A percentile compares a stretch with the other conserved stretches of the same genome.
phyloP scores from a whole-genome alignment of 2,797 vertebrate genomes.

The Notamacropus eugenii region DNA sequence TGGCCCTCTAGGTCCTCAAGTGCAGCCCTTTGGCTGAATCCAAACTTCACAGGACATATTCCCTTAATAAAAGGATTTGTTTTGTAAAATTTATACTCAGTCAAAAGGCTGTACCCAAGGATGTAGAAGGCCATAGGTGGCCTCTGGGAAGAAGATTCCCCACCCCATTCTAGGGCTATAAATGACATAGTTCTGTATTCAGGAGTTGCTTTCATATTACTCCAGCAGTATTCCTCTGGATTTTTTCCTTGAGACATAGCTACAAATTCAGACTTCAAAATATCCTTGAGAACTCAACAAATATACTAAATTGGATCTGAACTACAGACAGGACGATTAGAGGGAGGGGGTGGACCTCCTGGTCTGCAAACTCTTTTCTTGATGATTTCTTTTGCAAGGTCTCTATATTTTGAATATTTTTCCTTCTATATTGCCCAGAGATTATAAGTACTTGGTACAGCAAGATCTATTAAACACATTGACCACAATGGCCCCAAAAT shows the following conservation, averaged over 20 bases:
- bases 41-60: too few relatives aligned
- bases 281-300: neutral
- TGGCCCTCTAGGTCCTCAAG: too few relatives aligned
- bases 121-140: too few relatives aligned
- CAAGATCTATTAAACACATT: neutral
- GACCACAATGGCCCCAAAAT: neutral
- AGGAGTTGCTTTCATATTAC: neutral
- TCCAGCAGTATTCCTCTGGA: neutral
- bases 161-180: neutral
- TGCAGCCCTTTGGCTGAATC: too few relatives aligned
- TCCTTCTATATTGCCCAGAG: neutral
- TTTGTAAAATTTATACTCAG: too few relatives aligned
- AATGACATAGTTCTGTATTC: neutral
- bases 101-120: too few relatives aligned
- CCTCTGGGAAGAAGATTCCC: too few relatives aligned
- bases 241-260: neutral
- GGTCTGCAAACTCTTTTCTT: neutral
- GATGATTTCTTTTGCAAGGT: neutral
- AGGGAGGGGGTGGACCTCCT: neutral
- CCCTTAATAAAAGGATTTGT: too few relatives aligned
- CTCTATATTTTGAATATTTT: neutral
- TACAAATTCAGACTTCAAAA: neutral
- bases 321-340: neutral
- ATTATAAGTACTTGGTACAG: neutral
- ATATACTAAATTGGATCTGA: neutral